Percentiles rank a stretch among this genome's conserved stretches.
These are phyloP conservation scores for Ploceus nigricollis DNA, from an alignment of 2,113 vertebrate genomes.

Conservation along the genomic window DNA sequence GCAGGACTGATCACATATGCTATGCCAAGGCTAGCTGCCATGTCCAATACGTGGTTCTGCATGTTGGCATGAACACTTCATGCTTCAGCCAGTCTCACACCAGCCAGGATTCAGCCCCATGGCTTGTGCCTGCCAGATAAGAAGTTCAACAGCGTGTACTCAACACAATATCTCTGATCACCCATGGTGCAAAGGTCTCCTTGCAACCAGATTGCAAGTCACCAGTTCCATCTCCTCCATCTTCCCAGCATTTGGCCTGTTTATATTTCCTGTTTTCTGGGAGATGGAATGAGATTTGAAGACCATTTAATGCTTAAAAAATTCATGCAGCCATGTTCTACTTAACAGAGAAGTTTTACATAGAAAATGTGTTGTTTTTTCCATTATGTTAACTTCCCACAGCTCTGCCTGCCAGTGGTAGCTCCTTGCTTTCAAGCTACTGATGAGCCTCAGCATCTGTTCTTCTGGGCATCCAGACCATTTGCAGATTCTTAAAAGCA, in stretches of 20 bases:
- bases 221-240: background rate
- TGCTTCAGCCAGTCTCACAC: background rate
- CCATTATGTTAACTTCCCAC: slow-evolving; percentile 13
- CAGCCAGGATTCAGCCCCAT: background rate
- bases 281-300: background rate
- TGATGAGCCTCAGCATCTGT: slow-evolving; percentile 13
- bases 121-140: background rate
- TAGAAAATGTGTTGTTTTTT: slow-evolving; percentile 45
- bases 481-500: slow-evolving; percentile 10
- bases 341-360: slow-evolving; percentile 1
- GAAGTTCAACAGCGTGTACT: rapidly evolving
- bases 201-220: background rate
- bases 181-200: background rate
- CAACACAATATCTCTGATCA: background rate
- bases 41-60: background rate
- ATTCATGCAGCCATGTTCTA: background rate
- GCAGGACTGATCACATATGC: background rate
- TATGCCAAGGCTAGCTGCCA: background rate
- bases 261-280: background rate
- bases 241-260: background rate
- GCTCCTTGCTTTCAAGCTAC: slow-evolving; percentile 30
- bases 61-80: rapidly evolving
- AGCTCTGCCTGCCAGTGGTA: slow-evolving; percentile 5
- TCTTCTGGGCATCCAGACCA: background rate
- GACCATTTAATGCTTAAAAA: slow-evolving; percentile 18